Conservation (phyloP, 1,140 invertebrate genomes). For the Danaus plexippus region DNA sequence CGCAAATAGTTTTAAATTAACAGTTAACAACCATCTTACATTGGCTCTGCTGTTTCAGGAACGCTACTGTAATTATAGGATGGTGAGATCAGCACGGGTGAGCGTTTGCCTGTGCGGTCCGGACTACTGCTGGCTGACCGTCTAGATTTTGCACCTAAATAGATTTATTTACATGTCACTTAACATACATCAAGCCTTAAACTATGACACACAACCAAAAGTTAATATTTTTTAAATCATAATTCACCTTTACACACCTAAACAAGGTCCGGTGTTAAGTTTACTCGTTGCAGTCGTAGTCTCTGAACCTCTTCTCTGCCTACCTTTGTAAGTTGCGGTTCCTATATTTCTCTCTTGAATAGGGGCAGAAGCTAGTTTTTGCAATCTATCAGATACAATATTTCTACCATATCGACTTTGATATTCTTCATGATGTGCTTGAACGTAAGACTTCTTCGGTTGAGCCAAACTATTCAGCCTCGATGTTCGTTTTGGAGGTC, state of each 20-base stretch:
- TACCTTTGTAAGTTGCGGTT: constrained; percentile 21
- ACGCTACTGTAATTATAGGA: constrained; percentile 18
- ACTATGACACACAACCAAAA: no score
- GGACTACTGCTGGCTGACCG: constrained; percentile 29
- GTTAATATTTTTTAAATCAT: constrained; percentile 10
- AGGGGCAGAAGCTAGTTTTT: constrained; percentile 19
- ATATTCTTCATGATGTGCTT: constrained; percentile 43
- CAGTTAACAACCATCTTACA: constrained; percentile 18
- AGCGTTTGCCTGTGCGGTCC: constrained; percentile 18
- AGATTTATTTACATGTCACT: no score
- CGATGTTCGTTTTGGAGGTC: constrained; percentile 41
- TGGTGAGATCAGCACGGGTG: constrained; percentile 11
- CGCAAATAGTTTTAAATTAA: neutral
- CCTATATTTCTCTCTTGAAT: constrained; percentile 22
- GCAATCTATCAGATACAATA: constrained; percentile 26
- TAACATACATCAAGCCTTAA: no score
- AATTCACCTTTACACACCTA: constrained; percentile 67
- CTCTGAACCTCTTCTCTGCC: constrained; percentile 19
- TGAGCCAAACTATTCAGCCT: constrained; percentile 54
- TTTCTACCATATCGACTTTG: constrained; percentile 34
- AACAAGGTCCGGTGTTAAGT: constrained; percentile 20
- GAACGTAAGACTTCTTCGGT: constrained; percentile 45
- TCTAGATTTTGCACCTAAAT: constrained; percentile 10
- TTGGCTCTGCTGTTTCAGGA: constrained; percentile 25
- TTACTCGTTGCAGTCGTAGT: constrained; percentile 8